phyloP scores from a whole-genome alignment of 37 sponge, comb jelly and placozoan genomes.

The Amphimedon queenslandica region DNA sequence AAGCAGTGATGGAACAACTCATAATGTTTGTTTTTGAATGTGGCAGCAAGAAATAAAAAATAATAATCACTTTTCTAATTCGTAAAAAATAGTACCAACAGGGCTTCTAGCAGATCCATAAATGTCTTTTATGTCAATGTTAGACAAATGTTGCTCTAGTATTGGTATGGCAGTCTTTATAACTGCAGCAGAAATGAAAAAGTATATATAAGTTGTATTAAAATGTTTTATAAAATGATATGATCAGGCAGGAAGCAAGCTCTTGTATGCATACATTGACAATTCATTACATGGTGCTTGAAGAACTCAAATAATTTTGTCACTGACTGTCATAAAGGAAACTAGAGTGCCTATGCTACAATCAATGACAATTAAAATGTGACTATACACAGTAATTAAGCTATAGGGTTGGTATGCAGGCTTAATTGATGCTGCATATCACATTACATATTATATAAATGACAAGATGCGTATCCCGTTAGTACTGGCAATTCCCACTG shows the following conservation, averaged over 20 bases:
- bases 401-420: too few relatives aligned
- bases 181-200: conserved; percentile 30
- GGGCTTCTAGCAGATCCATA: conserved; percentile 64
- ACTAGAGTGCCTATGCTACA: too few relatives aligned
- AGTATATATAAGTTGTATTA: too few relatives aligned
- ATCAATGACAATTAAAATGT: too few relatives aligned
- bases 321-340: too few relatives aligned
- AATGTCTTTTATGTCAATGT: conserved; percentile 66
- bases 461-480: too few relatives aligned
- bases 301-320: too few relatives aligned
- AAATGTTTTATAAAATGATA: too few relatives aligned
- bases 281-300: too few relatives aligned
- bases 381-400: too few relatives aligned
- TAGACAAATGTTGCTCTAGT: conserved; percentile 64
- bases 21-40: neutral
- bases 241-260: too few relatives aligned
- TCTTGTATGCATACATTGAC: too few relatives aligned
- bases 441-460: conserved; percentile 1
- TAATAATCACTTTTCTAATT: conserved; percentile 29
- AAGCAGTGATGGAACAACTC: neutral
- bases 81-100: conserved; percentile 49
- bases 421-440: neutral
- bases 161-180: conserved; percentile 75
- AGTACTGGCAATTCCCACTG: neutral
- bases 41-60: neutral